Evolutionary conservation across 2,888 invertebrate species (phyloP).

Genomic region (Coleophora deauratella): DNA sequence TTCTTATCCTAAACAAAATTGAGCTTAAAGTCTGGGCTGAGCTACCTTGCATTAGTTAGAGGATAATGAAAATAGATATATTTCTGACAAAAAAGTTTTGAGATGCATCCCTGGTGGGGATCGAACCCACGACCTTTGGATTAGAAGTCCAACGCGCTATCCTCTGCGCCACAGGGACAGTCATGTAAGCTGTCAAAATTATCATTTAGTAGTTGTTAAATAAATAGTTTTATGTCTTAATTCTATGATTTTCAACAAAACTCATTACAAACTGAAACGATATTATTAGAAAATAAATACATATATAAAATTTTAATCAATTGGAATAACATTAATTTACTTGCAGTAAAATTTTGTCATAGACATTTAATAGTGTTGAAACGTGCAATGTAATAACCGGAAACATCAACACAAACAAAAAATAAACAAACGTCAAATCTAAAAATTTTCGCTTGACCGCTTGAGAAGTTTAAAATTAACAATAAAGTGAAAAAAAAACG

Average conservation of each 20-base stretch:
- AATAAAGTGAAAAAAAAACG: conserved; percentile 25
- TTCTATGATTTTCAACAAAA: too few relatives aligned
- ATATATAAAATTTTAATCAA: not conserved
- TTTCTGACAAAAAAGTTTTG: too few relatives aligned
- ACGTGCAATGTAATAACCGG: conserved; percentile 23
- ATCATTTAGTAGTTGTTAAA: not conserved
- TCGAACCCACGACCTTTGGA: conserved; percentile 93
- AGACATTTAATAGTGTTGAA: not conserved
- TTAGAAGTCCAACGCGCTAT: conserved; percentile 93
- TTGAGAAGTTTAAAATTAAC: conserved; percentile 58
- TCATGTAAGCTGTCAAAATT: conserved; percentile 26
- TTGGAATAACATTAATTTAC: not conserved
- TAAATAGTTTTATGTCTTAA: too few relatives aligned
- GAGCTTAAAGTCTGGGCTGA: too few relatives aligned
- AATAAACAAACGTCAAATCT: conserved; percentile 26
- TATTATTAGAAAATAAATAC: not conserved
- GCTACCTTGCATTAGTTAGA: too few relatives aligned
- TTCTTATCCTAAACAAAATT: too few relatives aligned
- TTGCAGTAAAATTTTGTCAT: not conserved
- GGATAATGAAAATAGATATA: too few relatives aligned
- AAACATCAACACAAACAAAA: conserved; percentile 39
- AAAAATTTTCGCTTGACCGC: conserved; percentile 37
- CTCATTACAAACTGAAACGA: too few relatives aligned
- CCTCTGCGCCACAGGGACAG: conserved; percentile 90
- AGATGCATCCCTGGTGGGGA: conserved; percentile 87